Evolutionary conservation across 2,888 invertebrate genomes (phyloP).

Genomic region (Falcaria lacertinaria): DNA sequence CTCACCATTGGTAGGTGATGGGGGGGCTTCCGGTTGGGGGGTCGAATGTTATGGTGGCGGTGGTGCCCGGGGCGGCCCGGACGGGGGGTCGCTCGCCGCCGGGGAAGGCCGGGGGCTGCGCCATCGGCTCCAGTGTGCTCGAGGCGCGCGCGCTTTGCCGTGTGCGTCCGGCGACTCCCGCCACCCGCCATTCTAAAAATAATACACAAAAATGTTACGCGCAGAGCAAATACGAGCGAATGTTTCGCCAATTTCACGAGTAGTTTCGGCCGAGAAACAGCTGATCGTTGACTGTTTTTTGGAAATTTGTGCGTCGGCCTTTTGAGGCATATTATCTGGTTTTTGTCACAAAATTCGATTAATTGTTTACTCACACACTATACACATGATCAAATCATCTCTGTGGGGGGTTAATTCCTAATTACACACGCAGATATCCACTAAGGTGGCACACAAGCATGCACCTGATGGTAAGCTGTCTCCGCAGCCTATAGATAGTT

Average conservation of each 20-base stretch:
- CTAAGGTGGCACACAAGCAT: too few species aligned
- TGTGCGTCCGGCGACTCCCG: slow-evolving; percentile 59
- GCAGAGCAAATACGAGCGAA: slow-evolving; percentile 59
- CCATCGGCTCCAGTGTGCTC: slow-evolving; percentile 70
- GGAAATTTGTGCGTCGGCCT: background rate
- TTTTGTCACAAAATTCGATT: slow-evolving; percentile 3
- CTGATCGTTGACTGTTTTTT: slow-evolving; percentile 24
- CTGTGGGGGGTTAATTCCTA: too few species aligned
- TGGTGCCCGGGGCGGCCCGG: slow-evolving; percentile 57
- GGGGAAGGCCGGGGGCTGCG: slow-evolving; percentile 59
- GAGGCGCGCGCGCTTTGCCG: slow-evolving; percentile 67
- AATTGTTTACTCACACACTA: background rate
- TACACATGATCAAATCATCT: too few species aligned
- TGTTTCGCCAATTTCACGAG: slow-evolving; percentile 61
- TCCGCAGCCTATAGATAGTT: too few species aligned
- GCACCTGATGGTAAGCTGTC: too few species aligned
- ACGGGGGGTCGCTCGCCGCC: slow-evolving; percentile 40
- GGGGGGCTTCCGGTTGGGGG: slow-evolving; percentile 61
- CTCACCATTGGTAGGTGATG: slow-evolving; percentile 64
- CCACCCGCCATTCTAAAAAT: slow-evolving; percentile 76
- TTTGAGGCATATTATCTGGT: slow-evolving; percentile 5
- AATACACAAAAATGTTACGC: slow-evolving; percentile 72
- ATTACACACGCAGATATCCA: too few species aligned
- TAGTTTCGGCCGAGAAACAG: slow-evolving; percentile 26
- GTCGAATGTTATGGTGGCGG: slow-evolving; percentile 46